Evolutionary conservation across 2,888 invertebrate genomes (phyloP).

Genomic region (Drosophila subquinaria): DNA sequence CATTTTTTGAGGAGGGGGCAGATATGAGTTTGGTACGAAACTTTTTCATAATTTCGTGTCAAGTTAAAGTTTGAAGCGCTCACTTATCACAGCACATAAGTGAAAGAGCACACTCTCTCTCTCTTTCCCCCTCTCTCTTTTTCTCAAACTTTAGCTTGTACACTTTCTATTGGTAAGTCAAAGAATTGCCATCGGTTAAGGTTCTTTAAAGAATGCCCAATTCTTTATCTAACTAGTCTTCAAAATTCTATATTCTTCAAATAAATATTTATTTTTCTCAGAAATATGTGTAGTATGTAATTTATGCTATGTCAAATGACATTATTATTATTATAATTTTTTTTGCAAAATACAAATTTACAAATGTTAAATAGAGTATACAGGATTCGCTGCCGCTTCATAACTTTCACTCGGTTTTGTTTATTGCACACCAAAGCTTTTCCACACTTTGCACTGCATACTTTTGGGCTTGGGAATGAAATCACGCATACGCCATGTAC

Average conservation of each 20-base stretch:
- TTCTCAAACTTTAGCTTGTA: background rate
- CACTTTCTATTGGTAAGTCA: background rate
- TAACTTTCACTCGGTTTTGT: background rate
- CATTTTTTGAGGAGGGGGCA: conserved; percentile 30
- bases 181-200: background rate
- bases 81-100: conserved; percentile 25
- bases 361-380: background rate
- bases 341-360: background rate
- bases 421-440: conserved; percentile 12
- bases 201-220: background rate
- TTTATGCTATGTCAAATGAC: no score
- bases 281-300: no score
- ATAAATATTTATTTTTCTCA: no score
- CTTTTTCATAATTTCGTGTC: conserved; percentile 62
- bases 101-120: background rate
- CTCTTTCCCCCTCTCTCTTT: background rate
- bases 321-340: background rate
- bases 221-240: no score
- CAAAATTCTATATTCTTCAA: no score
- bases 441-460: conserved; percentile 46
- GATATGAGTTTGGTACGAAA: conserved; percentile 38
- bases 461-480: conserved; percentile 53
- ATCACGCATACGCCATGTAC: conserved; percentile 44
- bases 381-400: background rate
- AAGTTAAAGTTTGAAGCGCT: conserved; percentile 37